phyloP scores from a whole-genome alignment of 2,113 vertebrate species.

The Crypturellus undulatus region DNA sequence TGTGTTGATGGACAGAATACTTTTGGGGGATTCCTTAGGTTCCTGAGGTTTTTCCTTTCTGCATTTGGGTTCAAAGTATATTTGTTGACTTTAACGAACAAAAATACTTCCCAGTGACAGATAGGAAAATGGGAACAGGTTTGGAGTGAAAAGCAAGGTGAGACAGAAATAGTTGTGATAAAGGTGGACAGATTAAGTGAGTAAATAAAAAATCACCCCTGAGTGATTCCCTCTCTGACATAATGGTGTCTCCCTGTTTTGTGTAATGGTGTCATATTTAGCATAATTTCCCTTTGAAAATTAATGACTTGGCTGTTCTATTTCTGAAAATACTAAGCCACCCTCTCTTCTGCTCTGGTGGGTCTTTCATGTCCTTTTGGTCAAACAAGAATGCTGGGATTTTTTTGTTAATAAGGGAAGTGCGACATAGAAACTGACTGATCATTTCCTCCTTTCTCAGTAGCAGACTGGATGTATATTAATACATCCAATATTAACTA shows the following conservation, averaged over 20 bases:
- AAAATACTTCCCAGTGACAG: neutral
- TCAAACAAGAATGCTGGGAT: neutral
- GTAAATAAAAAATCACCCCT: neutral
- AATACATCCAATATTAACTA: too few relatives aligned
- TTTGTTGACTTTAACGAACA: neutral
- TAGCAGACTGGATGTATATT: neutral
- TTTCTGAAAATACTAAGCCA: neutral
- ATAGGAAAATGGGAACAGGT: neutral
- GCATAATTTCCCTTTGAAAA: neutral
- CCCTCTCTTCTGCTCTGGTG: accelerated
- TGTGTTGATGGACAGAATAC: neutral
- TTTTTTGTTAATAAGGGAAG: neutral
- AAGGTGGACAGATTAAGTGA: neutral
- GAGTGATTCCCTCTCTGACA: neutral
- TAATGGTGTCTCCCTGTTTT: neutral
- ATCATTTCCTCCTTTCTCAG: neutral
- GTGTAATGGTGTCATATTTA: accelerated
- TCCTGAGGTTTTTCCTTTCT: neutral
- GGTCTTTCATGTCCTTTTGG: neutral
- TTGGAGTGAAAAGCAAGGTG: neutral
- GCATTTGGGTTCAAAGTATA: neutral
- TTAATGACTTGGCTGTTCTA: accelerated
- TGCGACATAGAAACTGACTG: accelerated
- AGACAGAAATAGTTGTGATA: neutral
- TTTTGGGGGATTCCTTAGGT: neutral